These are phyloP conservation scores for Poeciliopsis gracilis DNA, from an alignment of 2,797 vertebrate species.

Conservation along the genomic window DNA sequence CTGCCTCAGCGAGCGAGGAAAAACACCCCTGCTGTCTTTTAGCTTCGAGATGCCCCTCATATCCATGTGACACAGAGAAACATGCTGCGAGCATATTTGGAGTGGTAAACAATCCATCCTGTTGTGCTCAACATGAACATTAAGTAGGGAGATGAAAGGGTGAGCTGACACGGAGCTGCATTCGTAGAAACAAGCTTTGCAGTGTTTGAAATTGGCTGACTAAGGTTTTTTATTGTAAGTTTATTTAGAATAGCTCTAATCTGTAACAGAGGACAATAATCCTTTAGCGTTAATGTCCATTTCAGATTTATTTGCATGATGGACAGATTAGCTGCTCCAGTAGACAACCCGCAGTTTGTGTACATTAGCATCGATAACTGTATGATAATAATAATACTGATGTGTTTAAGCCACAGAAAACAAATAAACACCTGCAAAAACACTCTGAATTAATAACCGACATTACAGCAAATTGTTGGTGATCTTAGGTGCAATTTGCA, in stretches of 20 bases:
- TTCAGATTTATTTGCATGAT: not conserved
- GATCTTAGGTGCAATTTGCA: not conserved
- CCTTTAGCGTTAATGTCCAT: not conserved
- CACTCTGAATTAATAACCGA: not conserved
- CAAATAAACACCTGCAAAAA: not conserved
- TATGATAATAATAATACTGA: not conserved
- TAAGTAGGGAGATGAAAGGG: not conserved
- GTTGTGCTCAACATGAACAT: not conserved
- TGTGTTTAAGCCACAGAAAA: not conserved
- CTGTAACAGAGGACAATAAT: not conserved
- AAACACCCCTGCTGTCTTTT: not conserved
- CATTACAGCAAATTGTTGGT: not conserved
- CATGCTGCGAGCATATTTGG: not conserved
- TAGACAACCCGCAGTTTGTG: not conserved
- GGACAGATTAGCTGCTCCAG: not conserved
- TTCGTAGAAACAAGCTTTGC: not conserved
- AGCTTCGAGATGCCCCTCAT: not conserved
- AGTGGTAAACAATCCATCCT: not conserved
- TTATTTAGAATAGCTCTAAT: not conserved
- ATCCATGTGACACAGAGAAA: not conserved
- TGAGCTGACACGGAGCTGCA: not conserved
- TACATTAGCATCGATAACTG: not conserved
- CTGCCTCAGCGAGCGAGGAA: not conserved
- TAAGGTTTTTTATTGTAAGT: not conserved
- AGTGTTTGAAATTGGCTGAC: not conserved